Conservation (phyloP, 2,888 invertebrate species). For the Agrotis puta region DNA sequence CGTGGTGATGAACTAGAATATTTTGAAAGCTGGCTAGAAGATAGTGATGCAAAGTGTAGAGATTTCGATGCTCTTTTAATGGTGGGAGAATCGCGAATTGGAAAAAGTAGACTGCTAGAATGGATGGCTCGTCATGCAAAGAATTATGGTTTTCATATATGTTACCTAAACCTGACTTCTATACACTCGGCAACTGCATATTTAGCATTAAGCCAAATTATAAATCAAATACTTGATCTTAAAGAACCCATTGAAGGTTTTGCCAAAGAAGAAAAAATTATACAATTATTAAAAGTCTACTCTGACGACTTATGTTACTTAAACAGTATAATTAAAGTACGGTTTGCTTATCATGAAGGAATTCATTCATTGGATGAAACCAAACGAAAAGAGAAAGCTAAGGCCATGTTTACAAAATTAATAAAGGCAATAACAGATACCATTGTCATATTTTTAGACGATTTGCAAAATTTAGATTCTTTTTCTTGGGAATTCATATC, state of each 20-base stretch:
- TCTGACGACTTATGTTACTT: constrained; percentile 89
- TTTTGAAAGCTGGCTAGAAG: constrained; percentile 81
- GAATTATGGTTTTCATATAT: constrained; percentile 74
- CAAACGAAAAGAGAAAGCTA: constrained; percentile 81
- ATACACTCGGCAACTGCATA: constrained; percentile 85
- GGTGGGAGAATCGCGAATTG: constrained; percentile 90
- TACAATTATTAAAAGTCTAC: constrained; percentile 76
- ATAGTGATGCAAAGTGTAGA: constrained; percentile 70
- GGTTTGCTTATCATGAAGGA: constrained; percentile 87
- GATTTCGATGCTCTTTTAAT: constrained; percentile 90
- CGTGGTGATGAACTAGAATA: constrained; percentile 87
- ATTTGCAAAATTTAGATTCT: constrained; percentile 87
- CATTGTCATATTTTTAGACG: constrained; percentile 86
- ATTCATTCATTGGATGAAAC: constrained; percentile 80
- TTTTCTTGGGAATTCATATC: constrained; percentile 85
- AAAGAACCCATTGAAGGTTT: constrained; percentile 82
- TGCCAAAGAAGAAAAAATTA: constrained; percentile 84
- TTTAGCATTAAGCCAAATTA: constrained; percentile 85
- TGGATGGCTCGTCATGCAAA: constrained; percentile 83
- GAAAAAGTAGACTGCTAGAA: constrained; percentile 91
- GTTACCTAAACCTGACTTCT: constrained; percentile 78
- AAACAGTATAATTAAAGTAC: constrained; percentile 88
- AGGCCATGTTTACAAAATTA: constrained; percentile 81
- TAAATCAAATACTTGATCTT: constrained; percentile 82
- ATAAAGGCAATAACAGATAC: constrained; percentile 76